Base-by-base conservation (phyloP, 2,888 invertebrate species). In the Ypsolopha scabrella region DNA sequence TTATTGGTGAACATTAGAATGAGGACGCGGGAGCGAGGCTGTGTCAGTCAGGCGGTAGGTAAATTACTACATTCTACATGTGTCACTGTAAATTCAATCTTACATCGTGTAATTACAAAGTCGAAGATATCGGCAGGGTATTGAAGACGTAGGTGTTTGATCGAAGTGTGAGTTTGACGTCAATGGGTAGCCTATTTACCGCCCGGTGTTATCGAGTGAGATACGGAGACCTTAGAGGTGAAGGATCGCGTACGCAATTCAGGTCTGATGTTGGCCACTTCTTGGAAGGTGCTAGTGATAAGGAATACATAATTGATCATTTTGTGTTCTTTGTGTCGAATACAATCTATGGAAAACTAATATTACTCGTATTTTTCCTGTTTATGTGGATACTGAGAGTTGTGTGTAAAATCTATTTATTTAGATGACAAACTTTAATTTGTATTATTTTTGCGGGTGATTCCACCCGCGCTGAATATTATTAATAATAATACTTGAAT, bases 131-230 rank as follows among this genome's bases (percentile, higher is more conserved):
- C 24, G 4, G 24, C 4, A 24, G 24, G 36, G 38, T 10, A 35
- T 37, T 36, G 35, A n/a, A 11, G 37, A 47, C 47, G 13, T 52
- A 52, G 50, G 54, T 52, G 54, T 45, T 58, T 60, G 62, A 68
- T 60, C 57, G 53, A 62, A 62, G 63, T 59, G 56, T 51, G 58
- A 44, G 58, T 59, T 52, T 80, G 81, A 82, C 81, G 81, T 82
- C 81, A 81, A 80, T 80, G 72, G 72, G 71, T 72, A 74, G 68
- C 77, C 76, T 75, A 75, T 68, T 75, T 75, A 73, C 58, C 63
- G 50, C 35, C 57, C 36, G 38, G 71, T 63, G 67, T 66, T 79
- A 72, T 75, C 74, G 65, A 66, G 63, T 63, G 65, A 63, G 70
- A 57, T 59, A 58, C 58, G 57, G 55, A 63, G 63, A 54, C 67